phyloP scores from a whole-genome alignment of 2,113 vertebrate genomes.

The Nasalis larvatus region DNA sequence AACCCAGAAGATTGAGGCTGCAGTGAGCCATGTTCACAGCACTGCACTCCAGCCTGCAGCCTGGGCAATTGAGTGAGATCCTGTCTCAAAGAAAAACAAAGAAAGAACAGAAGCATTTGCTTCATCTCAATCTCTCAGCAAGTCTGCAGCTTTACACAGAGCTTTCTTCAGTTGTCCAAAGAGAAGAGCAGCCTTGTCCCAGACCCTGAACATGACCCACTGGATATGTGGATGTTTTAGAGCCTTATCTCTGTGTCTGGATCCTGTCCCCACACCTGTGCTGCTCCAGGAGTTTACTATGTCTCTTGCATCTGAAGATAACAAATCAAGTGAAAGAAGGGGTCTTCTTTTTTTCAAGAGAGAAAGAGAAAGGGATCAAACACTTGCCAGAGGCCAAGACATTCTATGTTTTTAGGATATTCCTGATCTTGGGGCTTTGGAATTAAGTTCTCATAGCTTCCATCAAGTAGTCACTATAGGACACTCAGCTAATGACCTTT shows the following conservation, averaged over 20 bases:
- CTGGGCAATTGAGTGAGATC: no score
- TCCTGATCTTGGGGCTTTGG: neutral
- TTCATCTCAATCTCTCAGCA: neutral
- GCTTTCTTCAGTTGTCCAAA: neutral
- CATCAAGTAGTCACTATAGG: neutral
- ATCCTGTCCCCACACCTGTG: neutral
- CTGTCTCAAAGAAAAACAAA: no score
- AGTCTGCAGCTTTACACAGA: neutral
- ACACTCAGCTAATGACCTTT: neutral
- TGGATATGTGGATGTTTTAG: neutral
- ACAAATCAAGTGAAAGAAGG: neutral
- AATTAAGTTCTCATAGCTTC: neutral
- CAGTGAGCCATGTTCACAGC: no score
- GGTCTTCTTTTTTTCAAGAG: neutral
- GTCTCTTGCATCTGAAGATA: neutral
- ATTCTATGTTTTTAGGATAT: neutral
- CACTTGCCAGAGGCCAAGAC: neutral
- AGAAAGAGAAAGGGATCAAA: neutral
- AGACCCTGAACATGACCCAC: fast-evolving
- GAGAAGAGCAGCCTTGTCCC: neutral
- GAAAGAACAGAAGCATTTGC: neutral
- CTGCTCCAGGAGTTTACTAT: neutral
- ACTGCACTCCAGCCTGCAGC: no score
- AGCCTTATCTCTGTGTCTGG: neutral
- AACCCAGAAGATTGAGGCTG: no score